These are phyloP conservation scores for Nyctibius bracteatus DNA, from an alignment of 2,113 vertebrate genomes.

Conservation along the genomic window DNA sequence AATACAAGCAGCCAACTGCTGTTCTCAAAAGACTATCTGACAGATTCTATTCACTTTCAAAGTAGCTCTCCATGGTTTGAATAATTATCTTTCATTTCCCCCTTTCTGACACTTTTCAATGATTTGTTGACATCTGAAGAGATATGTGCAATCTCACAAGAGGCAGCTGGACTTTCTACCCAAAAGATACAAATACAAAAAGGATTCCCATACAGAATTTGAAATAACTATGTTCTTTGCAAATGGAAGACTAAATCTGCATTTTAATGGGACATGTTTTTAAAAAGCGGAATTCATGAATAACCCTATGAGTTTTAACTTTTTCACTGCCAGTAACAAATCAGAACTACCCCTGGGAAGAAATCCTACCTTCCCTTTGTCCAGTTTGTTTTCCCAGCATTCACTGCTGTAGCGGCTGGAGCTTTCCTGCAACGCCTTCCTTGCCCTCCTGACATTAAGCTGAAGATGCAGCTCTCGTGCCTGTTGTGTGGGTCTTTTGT, in stretches of 20 bases:
- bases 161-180: conserved; percentile 76
- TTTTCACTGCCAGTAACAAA: conserved; percentile 47
- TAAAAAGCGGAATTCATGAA: conserved; percentile 57
- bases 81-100: conserved; percentile 79
- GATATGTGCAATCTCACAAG: conserved; percentile 72
- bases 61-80: conserved; percentile 74
- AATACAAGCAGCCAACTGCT: conserved; percentile 72
- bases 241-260: conserved; percentile 72
- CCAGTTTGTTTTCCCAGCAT: not conserved
- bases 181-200: conserved; percentile 73
- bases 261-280: conserved; percentile 73
- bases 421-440: not conserved
- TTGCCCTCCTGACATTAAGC: not conserved
- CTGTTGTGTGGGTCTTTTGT: fast-evolving
- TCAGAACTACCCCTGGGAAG: not conserved
- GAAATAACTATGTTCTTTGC: conserved; percentile 77
- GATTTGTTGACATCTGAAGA: conserved; percentile 80
- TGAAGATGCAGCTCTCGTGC: not conserved
- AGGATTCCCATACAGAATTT: conserved; percentile 78
- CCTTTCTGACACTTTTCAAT: conserved; percentile 76
- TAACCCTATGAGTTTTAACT: conserved; percentile 65
- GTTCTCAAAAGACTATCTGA: conserved; percentile 78
- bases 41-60: conserved; percentile 81
- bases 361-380: conserved; percentile 38
- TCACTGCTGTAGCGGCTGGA: not conserved